phyloP scores from a whole-genome alignment of 1,140 invertebrate species.

The Drosophila lacertosa region DNA sequence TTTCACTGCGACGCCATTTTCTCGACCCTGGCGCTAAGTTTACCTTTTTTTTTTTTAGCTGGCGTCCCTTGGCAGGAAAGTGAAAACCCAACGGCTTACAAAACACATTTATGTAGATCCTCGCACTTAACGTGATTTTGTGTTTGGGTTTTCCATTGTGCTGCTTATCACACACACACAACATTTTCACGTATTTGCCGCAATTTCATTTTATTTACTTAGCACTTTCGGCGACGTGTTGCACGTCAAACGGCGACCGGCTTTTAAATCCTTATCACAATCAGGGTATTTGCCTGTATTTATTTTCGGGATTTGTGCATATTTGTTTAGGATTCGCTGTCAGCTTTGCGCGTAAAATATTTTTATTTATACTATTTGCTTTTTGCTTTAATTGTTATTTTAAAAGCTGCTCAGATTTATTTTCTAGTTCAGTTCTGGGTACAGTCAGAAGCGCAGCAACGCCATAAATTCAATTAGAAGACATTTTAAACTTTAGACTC shows the following conservation, averaged over 20 bases:
- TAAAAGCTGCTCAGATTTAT: conserved; percentile 54
- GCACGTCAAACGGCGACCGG: conserved; percentile 34
- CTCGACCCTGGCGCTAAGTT: too few relatives aligned
- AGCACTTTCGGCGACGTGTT: conserved; percentile 68
- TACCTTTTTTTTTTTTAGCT: too few relatives aligned
- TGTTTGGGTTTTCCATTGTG: conserved; percentile 3
- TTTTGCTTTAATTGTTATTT: conserved; percentile 69
- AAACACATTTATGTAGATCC: conserved; percentile 22
- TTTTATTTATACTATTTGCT: conserved; percentile 28
- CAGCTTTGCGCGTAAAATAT: conserved; percentile 38
- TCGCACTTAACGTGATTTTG: background rate
- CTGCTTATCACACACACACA: conserved; percentile 56
- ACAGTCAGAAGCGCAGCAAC: conserved; percentile 8
- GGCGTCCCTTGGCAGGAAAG: too few relatives aligned
- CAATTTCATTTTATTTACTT: conserved; percentile 67
- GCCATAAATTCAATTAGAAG: conserved; percentile 42
- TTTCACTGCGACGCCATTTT: too few relatives aligned
- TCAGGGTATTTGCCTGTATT: conserved; percentile 47
- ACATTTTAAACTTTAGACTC: conserved; percentile 39
- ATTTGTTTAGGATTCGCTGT: conserved; percentile 74
- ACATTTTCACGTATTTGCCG: conserved; percentile 49
- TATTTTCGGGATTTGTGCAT: conserved; percentile 61
- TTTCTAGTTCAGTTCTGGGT: conserved; percentile 36
- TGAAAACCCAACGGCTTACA: background rate
- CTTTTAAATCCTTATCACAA: conserved; percentile 76